Evolutionary conservation across 1,140 invertebrate species (phyloP), one percentile per base, ranked within the genome.

Genomic region (Galendromus occidentalis): DNA sequence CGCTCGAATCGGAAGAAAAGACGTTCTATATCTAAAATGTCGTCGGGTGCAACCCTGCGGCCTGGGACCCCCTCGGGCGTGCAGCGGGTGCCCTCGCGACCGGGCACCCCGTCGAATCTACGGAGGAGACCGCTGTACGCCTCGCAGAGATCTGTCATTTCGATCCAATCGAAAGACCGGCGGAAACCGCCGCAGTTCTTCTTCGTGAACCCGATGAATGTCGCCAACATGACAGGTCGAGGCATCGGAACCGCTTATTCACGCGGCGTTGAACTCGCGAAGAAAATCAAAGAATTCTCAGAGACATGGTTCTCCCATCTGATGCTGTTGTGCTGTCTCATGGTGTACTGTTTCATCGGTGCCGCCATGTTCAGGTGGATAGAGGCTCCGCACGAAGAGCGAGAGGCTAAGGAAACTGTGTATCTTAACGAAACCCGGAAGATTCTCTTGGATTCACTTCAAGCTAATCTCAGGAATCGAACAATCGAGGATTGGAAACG

Each of bases 131-230:
- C 51, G 33, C n/a, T 59, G 51, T 59, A 59, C 22, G 51, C 17
- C 51, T 59, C 51, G 14, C 14, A 59, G 22, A 1, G 51, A 14
- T 59, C 51, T 22, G 51, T 59, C 20, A 59, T 59, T 29, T 59
- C 51, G 2, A 59, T 59, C 5, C 51, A 59, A 59, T 59, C 51
- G 20, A 59, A 59, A 25, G 22, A 59, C 20, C 51, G 25, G 1
- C 14, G 51, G 14, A 59, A 59, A 25, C 51, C 51, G 2, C 51
- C 51, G 2, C 51, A 59, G 33, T 59, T 59, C 9, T 59, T 59
- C 22, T 59, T 59, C 22, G 51, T 59, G 25, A 59, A 59, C 22
- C 51, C 51, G 12, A 59, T 59, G 51, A 59, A 59, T 59, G 51
- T 59, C 25, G 51, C 51, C 14, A 59, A 59, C 33, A 59, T 59